These are phyloP conservation scores for Nothocercus nigrocapillus DNA, from an alignment of 2,113 vertebrate species.

Conservation along the genomic window DNA sequence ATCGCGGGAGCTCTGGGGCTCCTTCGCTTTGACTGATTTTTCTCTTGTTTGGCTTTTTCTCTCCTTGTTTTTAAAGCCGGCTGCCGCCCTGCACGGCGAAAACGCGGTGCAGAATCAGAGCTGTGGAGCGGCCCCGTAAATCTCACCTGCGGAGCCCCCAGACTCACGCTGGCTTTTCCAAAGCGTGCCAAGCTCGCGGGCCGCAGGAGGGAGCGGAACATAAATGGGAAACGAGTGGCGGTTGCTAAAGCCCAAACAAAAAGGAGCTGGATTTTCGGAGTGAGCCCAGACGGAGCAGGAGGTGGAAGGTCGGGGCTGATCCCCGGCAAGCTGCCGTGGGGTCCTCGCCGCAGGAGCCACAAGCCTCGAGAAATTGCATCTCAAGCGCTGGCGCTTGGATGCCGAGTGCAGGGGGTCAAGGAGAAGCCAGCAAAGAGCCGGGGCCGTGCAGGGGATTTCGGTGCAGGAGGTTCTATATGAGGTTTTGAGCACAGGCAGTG, in stretches of 20 bases:
- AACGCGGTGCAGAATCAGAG: neutral
- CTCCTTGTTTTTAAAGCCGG: neutral
- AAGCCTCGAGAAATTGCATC: neutral
- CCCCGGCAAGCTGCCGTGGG: neutral
- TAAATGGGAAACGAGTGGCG: neutral
- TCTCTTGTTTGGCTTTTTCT: fast-evolving
- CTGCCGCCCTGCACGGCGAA: neutral
- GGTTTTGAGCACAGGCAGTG: neutral
- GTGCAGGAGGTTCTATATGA: neutral
- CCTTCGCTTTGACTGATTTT: neutral
- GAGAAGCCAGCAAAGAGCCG: neutral
- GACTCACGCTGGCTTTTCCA: neutral
- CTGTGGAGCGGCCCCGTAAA: neutral
- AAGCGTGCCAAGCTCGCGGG: fast-evolving
- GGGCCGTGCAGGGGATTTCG: neutral
- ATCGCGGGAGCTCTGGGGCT: neutral
- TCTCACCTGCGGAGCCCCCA: neutral
- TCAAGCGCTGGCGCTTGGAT: fast-evolving
- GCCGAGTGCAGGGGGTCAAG: neutral
- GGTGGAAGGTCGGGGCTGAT: neutral
- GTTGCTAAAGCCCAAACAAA: conserved; percentile 8
- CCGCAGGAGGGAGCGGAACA: fast-evolving
- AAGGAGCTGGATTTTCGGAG: fast-evolving
- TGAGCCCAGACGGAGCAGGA: neutral
- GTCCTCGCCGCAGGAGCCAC: neutral